phyloP scores from a whole-genome alignment of 2,888 invertebrate species.

The Drosophila atroscutellata region DNA sequence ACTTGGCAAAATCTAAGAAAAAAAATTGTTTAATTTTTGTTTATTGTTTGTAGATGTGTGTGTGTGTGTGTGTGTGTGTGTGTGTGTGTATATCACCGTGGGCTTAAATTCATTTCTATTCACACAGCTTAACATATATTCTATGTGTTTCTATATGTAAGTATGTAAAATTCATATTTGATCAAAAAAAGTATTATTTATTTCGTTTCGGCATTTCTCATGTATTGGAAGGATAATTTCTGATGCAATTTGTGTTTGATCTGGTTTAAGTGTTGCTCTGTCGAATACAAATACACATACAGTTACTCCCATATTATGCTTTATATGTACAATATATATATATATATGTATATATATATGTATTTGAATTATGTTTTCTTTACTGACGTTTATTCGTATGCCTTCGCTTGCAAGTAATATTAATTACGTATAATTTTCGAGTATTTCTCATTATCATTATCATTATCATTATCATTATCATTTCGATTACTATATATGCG shows the following conservation, averaged over 20 bases:
- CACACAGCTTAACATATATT: slow-evolving; percentile 35
- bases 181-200: slow-evolving; percentile 19
- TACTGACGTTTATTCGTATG: slow-evolving; percentile 18
- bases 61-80: slow-evolving; percentile 1
- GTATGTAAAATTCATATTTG: slow-evolving; percentile 39
- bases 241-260: slow-evolving; percentile 57
- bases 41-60: slow-evolving; percentile 27
- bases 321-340: slow-evolving; percentile 43
- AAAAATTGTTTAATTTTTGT: slow-evolving; percentile 8
- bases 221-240: slow-evolving; percentile 69
- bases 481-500: slow-evolving; percentile 20
- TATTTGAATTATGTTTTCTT: slow-evolving; percentile 9
- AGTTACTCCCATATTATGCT: slow-evolving; percentile 28
- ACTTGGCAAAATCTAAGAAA: slow-evolving; percentile 35
- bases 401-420: slow-evolving; percentile 54
- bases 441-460: slow-evolving; percentile 24
- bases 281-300: slow-evolving; percentile 32
- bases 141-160: slow-evolving; percentile 34
- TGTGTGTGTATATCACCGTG: slow-evolving; percentile 62
- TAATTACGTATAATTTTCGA: slow-evolving; percentile 65
- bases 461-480: slow-evolving; percentile 24
- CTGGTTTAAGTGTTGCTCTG: slow-evolving; percentile 35
- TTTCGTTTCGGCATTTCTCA: neutral
- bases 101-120: slow-evolving; percentile 71
- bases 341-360: neutral